Evolutionary conservation across 2,113 vertebrate species (phyloP).

Genomic region (Motacilla tschutschensis): DNA sequence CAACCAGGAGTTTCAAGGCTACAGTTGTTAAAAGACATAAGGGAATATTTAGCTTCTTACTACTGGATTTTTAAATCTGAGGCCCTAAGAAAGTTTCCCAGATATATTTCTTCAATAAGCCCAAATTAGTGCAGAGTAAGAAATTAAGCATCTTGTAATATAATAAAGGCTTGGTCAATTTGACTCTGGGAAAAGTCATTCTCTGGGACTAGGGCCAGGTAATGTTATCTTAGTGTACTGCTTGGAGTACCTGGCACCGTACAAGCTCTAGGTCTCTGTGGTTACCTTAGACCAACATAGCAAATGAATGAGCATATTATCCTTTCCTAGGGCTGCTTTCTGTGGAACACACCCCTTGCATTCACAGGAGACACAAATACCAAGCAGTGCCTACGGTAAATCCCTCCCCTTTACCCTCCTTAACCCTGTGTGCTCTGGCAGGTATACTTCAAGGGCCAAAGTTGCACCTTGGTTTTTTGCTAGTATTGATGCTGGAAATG

Average conservation of each 20-base stretch:
- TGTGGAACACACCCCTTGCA: neutral
- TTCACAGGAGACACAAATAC: neutral
- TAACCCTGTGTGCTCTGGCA: neutral
- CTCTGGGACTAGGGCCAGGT: slow-evolving; percentile 19
- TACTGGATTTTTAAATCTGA: neutral
- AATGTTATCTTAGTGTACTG: slow-evolving; percentile 21
- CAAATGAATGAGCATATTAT: slow-evolving; percentile 27
- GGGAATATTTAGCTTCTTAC: neutral
- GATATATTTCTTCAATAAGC: neutral
- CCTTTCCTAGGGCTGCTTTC: neutral
- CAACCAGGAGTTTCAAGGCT: neutral
- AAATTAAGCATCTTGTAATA: neutral
- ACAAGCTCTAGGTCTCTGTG: neutral
- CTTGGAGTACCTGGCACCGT: slow-evolving; percentile 39
- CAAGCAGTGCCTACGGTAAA: neutral
- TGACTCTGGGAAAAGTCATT: slow-evolving; percentile 18
- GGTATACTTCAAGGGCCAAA: neutral
- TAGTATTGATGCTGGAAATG: neutral
- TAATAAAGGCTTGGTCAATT: neutral
- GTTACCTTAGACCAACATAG: slow-evolving; percentile 21
- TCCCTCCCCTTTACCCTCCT: neutral
- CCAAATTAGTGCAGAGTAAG: neutral
- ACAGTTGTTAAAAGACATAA: neutral
- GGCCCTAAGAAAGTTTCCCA: neutral
- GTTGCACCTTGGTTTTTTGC: neutral